Base-by-base conservation (phyloP, 2,797 vertebrate species). In the Enteromius treurensis region DNA sequence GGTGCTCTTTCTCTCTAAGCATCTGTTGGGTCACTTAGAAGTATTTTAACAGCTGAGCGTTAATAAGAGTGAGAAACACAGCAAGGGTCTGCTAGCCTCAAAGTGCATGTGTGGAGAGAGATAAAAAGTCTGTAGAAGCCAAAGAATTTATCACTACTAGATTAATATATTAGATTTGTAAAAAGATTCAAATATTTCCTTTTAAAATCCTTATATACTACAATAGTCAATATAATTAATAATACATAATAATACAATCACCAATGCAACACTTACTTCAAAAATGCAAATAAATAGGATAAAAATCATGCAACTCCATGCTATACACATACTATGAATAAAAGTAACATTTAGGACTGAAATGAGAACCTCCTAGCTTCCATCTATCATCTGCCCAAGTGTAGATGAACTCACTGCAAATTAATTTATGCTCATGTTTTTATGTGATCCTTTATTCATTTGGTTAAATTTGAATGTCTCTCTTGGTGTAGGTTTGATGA, bases 61-160 rank as follows among this genome's bases (percentile, higher is more conserved):
- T 86, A 84, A 88, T 87, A 84, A 83, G 82, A 84, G 82, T 88
- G 84, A 81, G 83, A 86, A 85, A 87, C 77, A 49, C 79, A 10
- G 45, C 81, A 83, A 60, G 55, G 47, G 67, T 49, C 75, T 87
- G 86, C 67, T 81, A 87, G 64, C 53, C 32, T 81, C 67, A 55
- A 32, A 77, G 53, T 80, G 74, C 29, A 55, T 79, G 62, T 73
- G 73, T 82, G 23, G 32, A 17, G 71, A 82, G 47, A 40, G 45
- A 78, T 26, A 75, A 21, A 75, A 55, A 23, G 51, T 40, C 21
- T 40, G 32, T 23, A 37, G 21, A 65, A 65, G 40, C 15, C 58
- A 49, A 60, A 64, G n/a, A 29, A n/a, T 34, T 0, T 34, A 34
- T 53, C 29, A 32, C 62, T 19, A 17, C 29, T 34, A 9, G 15